These are phyloP conservation scores for Leptatherina wallacei DNA, from an alignment of 2,797 vertebrate genomes.

Conservation along the genomic window DNA sequence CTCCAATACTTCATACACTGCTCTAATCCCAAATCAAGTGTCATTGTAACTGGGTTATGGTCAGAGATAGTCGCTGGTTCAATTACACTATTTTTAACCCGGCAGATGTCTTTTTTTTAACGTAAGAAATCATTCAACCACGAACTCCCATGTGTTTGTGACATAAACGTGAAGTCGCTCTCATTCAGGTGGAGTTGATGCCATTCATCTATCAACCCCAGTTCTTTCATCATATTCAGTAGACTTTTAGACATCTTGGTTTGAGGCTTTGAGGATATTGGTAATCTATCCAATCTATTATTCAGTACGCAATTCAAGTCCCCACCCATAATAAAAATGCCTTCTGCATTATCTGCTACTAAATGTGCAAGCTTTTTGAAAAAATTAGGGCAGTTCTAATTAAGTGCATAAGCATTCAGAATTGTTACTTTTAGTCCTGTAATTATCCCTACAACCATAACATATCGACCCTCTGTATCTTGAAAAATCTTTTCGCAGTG, in stretches of 20 bases:
- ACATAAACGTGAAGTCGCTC: constrained; percentile 16
- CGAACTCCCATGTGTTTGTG: background rate
- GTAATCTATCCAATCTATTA: background rate
- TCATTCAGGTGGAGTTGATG: background rate
- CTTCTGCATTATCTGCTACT: background rate
- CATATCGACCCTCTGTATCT: background rate
- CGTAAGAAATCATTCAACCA: background rate
- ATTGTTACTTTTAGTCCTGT: no score
- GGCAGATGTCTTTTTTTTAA: background rate
- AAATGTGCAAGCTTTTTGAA: background rate
- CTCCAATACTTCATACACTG: background rate
- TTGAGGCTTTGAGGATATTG: background rate
- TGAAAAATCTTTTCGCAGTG: background rate
- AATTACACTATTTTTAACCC: background rate
- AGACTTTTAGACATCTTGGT: constrained; percentile 1
- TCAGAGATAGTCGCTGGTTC: constrained; percentile 7
- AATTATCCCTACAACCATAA: no score
- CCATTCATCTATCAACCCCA: constrained; percentile 1
- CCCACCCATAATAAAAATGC: background rate
- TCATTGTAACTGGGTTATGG: constrained; percentile 3
- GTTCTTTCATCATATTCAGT: constrained; percentile 7
- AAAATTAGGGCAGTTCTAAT: background rate
- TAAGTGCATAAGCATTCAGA: background rate
- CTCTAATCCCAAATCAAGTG: background rate
- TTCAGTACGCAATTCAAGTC: background rate